phyloP scores from a whole-genome alignment of 2,888 invertebrate genomes.

The Imbricaverruca yamaguchii region DNA sequence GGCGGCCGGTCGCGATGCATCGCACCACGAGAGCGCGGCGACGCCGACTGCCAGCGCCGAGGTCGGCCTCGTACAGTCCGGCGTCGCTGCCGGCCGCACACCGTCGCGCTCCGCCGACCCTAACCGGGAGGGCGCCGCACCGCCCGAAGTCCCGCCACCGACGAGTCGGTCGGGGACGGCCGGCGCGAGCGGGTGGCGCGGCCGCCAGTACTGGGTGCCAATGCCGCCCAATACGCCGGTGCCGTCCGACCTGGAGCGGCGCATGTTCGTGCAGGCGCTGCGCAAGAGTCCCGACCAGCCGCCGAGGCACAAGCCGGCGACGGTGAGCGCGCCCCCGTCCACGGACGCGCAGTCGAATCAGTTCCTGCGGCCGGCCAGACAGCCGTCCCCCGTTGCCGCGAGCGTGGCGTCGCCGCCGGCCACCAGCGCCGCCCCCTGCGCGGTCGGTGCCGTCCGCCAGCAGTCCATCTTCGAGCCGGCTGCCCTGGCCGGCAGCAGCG shows the following conservation, averaged over 20 bases:
- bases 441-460: background rate
- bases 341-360: background rate
- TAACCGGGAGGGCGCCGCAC: no score
- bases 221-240: background rate
- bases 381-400: background rate
- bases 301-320: background rate
- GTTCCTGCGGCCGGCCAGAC: constrained; percentile 1
- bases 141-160: no score
- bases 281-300: background rate
- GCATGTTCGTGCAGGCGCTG: background rate
- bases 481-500: no score
- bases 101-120: no score
- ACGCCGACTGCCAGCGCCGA: no score
- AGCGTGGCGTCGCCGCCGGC: no score
- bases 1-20: no score
- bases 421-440: background rate
- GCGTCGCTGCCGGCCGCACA: no score
- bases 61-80: no score
- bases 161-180: no score
- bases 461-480: background rate
- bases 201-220: constrained; percentile 2
- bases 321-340: background rate
- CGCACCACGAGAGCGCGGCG: no score
- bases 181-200: background rate
- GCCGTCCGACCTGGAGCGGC: background rate